phyloP scores from a whole-genome alignment of 1,140 invertebrate genomes.

The Polypedilum pembai region DNA sequence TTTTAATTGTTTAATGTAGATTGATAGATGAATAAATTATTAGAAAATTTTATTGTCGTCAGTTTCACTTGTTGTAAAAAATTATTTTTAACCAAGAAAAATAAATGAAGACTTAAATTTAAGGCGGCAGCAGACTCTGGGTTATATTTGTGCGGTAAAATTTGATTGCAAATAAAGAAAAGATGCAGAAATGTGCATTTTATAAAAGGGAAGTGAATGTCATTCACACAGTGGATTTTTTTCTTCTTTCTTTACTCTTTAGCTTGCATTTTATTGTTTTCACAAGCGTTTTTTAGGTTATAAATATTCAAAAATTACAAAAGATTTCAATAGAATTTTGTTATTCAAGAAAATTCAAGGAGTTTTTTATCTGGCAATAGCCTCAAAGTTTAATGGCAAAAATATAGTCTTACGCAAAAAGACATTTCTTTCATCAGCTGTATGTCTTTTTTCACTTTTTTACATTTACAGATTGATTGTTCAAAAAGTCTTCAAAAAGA shows the following conservation, averaged over 20 bases:
- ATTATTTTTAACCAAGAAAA: neutral
- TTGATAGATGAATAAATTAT: neutral
- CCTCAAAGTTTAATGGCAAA: too few species aligned
- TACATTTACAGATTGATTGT: too few species aligned
- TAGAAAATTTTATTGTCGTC: neutral
- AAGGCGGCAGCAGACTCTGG: neutral
- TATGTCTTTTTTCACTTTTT: too few species aligned
- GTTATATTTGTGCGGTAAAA: neutral
- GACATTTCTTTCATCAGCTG: too few species aligned
- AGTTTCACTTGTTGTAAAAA: neutral
- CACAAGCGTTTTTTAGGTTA: neutral
- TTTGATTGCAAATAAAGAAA: slow-evolving; percentile 9
- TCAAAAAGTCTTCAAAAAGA: too few species aligned
- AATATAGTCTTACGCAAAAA: too few species aligned
- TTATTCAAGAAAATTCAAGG: too few species aligned
- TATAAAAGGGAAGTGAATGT: neutral
- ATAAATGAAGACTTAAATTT: neutral
- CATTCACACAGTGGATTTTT: neutral
- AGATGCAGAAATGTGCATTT: neutral
- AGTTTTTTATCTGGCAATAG: too few species aligned
- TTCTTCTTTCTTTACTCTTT: neutral
- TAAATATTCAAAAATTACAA: too few species aligned
- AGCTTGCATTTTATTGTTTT: neutral
- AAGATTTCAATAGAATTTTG: too few species aligned
- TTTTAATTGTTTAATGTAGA: neutral